These are phyloP conservation scores for Helicoverpa zea DNA, from an alignment of 1,140 invertebrate genomes.

Conservation along the genomic window DNA sequence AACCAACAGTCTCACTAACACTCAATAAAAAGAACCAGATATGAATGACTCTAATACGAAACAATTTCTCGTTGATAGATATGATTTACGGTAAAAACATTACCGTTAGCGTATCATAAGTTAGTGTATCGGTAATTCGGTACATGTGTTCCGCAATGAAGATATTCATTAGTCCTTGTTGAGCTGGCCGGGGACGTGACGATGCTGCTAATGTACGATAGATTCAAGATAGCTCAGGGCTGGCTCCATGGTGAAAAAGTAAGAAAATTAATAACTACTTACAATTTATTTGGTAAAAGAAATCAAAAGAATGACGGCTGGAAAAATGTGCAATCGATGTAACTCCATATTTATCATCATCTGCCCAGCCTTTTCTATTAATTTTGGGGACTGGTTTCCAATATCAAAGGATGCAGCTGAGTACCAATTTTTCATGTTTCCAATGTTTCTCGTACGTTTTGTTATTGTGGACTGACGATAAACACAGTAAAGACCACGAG, in stretches of 20 bases:
- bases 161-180: slow-evolving; percentile 42
- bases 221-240: not conserved
- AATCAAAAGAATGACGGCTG: too few relatives aligned
- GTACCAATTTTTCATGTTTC: too few relatives aligned
- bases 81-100: not conserved
- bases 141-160: slow-evolving; percentile 38
- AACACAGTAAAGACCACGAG: too few relatives aligned
- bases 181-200: slow-evolving; percentile 8
- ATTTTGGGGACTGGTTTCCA: too few relatives aligned
- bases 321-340: too few relatives aligned
- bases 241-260: not conserved
- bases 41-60: not conserved
- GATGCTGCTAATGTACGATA: not conserved
- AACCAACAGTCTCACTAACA: not conserved
- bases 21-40: not conserved
- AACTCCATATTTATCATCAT: too few relatives aligned
- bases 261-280: too few relatives aligned
- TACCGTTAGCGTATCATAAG: not conserved
- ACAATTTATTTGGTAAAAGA: too few relatives aligned
- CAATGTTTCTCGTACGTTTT: too few relatives aligned
- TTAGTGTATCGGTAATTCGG: slow-evolving; percentile 30
- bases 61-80: slow-evolving; percentile 8
- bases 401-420: too few relatives aligned
- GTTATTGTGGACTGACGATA: too few relatives aligned
- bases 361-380: too few relatives aligned